A percentile compares a stretch with the other conserved stretches of the same genome.
phyloP scores from a whole-genome alignment of 2,113 vertebrate species.

The Lipotes vexillifer region DNA sequence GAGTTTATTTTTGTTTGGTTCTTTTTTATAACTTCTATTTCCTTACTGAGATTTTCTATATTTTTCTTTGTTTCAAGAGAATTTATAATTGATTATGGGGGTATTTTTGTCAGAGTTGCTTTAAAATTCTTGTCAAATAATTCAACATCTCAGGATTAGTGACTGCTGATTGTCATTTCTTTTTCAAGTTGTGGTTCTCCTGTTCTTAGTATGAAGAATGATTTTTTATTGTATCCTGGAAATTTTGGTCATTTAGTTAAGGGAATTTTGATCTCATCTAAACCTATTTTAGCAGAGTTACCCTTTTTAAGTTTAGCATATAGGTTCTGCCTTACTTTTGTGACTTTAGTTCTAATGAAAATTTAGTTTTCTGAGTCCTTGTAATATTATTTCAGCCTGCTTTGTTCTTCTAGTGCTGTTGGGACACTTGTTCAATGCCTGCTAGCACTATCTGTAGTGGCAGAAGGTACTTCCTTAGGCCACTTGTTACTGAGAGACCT shows the following conservation, averaged over 20 bases:
- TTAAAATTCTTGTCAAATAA: conserved; percentile 37
- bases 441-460: neutral
- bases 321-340: neutral
- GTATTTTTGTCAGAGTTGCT: conserved; percentile 24
- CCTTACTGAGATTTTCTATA: conserved; percentile 36
- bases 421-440: neutral
- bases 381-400: neutral
- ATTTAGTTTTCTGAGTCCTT: neutral
- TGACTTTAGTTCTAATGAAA: neutral
- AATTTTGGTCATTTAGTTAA: neutral
- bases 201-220: neutral
- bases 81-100: conserved; percentile 40
- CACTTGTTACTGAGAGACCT: neutral
- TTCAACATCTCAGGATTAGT: neutral
- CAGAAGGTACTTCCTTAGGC: neutral
- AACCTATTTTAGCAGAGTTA: neutral
- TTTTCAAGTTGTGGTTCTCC: conserved; percentile 16
- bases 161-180: conserved; percentile 16
- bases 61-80: conserved; percentile 41
- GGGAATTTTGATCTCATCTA: neutral
- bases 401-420: neutral
- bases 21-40: conserved; percentile 34
- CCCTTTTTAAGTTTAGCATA: neutral
- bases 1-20: conserved; percentile 34
- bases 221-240: neutral